Evolutionary conservation across 2,113 vertebrate genomes (phyloP).

Genomic region (Spea multiplicata): DNA sequence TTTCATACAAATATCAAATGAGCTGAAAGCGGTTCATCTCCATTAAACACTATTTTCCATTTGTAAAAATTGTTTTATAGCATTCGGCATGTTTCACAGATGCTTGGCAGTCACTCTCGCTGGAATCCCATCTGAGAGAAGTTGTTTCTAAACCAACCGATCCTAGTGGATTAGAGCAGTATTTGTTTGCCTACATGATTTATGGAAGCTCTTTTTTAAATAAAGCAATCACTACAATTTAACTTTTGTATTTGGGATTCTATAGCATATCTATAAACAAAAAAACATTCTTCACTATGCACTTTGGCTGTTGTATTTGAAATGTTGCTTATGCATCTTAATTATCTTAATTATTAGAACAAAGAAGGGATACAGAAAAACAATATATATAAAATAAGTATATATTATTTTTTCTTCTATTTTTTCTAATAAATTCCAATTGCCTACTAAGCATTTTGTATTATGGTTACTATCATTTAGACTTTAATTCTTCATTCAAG

Average conservation of each 20-base stretch:
- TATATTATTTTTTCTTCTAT: no score
- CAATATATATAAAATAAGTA: no score
- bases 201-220: constrained; percentile 10
- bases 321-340: no score
- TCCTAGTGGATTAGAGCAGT: constrained; percentile 31
- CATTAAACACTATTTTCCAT: constrained; percentile 34
- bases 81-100: constrained; percentile 17
- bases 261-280: constrained; percentile 2
- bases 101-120: constrained; percentile 22
- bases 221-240: not conserved
- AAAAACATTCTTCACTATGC: no score
- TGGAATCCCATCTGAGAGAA: constrained; percentile 27
- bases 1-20: constrained; percentile 29
- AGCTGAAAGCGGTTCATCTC: constrained; percentile 37
- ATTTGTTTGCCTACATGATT: constrained; percentile 18
- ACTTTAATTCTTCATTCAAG: no score
- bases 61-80: constrained; percentile 27
- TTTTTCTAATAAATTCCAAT: no score
- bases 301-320: no score
- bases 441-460: no score
- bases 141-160: constrained; percentile 23
- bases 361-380: no score
- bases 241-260: constrained; percentile 5
- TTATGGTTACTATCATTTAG: no score
- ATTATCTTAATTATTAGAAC: no score